A percentile compares a stretch with the other conserved stretches of the same genome.
Evolutionary conservation across 2,797 vertebrate genomes (phyloP).

Genomic region (Acanthornis magna): DNA sequence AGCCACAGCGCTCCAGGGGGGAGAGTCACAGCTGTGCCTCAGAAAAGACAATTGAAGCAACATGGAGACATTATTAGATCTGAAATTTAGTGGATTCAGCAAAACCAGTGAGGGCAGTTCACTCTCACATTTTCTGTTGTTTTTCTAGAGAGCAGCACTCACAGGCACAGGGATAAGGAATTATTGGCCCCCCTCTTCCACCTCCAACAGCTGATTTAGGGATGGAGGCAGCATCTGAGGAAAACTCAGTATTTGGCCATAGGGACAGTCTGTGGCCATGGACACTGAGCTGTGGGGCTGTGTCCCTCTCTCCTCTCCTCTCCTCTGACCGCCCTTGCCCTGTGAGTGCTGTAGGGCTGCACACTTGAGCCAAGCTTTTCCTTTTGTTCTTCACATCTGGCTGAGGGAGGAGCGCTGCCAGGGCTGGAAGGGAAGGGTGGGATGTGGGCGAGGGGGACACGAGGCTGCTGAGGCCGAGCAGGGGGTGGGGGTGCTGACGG

Average conservation of each 20-base stretch:
- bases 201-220: background rate
- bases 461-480: background rate
- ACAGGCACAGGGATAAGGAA: background rate
- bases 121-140: background rate
- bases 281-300: background rate
- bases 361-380: background rate
- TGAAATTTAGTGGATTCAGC: background rate
- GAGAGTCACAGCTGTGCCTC: background rate
- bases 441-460: background rate
- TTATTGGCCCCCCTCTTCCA: background rate
- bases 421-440: background rate
- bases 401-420: background rate
- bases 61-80: background rate
- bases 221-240: background rate
- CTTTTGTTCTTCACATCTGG: background rate
- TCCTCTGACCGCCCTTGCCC: background rate
- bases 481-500: background rate
- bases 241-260: background rate
- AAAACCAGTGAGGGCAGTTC: background rate
- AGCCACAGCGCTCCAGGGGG: background rate
- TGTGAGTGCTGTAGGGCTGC: background rate
- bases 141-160: background rate
- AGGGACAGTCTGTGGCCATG: background rate
- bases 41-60: background rate
- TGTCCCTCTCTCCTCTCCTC: background rate